Evolutionary conservation across 2,888 invertebrate genomes (phyloP), one percentile per base, ranked within the genome.

Genomic region (Chloromyia formosa): DNA sequence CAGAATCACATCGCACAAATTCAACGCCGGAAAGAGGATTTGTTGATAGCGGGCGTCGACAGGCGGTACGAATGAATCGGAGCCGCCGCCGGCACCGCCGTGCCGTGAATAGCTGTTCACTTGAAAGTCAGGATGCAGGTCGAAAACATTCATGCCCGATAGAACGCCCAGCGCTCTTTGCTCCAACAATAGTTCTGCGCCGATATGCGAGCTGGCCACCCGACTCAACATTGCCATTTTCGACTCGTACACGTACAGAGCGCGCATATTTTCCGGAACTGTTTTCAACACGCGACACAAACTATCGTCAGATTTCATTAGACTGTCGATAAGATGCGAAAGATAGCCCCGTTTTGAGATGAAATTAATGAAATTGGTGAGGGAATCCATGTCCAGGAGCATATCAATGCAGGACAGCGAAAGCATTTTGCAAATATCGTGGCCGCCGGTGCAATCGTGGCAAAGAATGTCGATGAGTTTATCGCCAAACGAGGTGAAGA

Each of bases 391-490:
- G 77, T 92, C 91, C 0, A 95, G 87, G 60, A 96, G 86, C 58
- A 93, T 90, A 82, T 95, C 93, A 74, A 96, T 86, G 77, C 93
- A 93, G 0, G 94, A 90, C 78, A 97, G 86, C 0, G 96, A 93
- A 73, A 95, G 87, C 92, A 96, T 95, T 85, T 94, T 91, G 81
- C 94, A 94, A 12, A 97, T 92, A 79, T 96, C 94, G 81, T 95
- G 95, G 0, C 95, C 95, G 1, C 94, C 93, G 10, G 94, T 93
- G 76, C 94, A 94, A 84, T 97, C 96, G 73, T 94, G 91, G 79
- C 95, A 95, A 72, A 96, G 84, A 45, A 91, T 91, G 79, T 94
- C 92, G 82, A 95, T 91, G 62, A 96, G 84, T 81, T 92, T 91
- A 78, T 94, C 93, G 0, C 95, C 95, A 79, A 94, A 94, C 3